phyloP scores from a whole-genome alignment of 2,113 vertebrate species.

The Dasyornis broadbenti region DNA sequence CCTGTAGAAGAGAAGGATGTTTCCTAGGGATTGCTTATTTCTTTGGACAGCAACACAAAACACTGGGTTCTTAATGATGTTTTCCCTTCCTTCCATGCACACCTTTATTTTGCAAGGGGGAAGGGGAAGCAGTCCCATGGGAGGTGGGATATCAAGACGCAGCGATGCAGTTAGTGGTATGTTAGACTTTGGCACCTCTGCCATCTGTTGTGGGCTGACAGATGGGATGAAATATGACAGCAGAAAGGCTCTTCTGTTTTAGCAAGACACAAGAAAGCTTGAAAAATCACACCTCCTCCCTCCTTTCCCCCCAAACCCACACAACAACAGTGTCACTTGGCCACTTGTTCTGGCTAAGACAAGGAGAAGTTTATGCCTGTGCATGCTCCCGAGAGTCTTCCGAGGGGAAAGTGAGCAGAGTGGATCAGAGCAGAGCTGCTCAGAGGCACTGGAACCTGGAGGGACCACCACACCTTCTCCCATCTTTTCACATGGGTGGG shows the following conservation, averaged over 20 bases:
- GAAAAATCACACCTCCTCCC: conserved; percentile 72
- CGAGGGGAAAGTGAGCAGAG: conserved; percentile 40
- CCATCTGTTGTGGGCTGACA: conserved; percentile 76
- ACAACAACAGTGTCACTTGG: conserved; percentile 65
- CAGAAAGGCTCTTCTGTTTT: conserved; percentile 74
- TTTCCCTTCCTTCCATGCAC: not conserved
- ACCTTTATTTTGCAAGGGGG: conserved; percentile 18
- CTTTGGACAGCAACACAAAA: not conserved
- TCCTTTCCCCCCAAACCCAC: conserved; percentile 58
- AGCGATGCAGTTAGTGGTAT: conserved; percentile 48
- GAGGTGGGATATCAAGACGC: conserved; percentile 38
- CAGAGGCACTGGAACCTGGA: not conserved
- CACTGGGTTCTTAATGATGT: not conserved
- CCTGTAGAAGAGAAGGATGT: not conserved
- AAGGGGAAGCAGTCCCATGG: conserved; percentile 24
- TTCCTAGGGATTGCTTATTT: not conserved
- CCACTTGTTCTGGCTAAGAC: conserved; percentile 66
- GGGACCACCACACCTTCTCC: not conserved
- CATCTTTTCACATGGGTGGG: not conserved
- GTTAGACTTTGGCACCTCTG: conserved; percentile 69
- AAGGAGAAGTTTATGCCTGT: conserved; percentile 48
- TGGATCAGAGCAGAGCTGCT: conserved; percentile 18
- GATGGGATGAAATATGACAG: conserved; percentile 74
- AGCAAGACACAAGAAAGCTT: conserved; percentile 69
- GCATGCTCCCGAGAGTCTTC: conserved; percentile 8